A percentile compares a stretch with the other conserved stretches of the same genome.
Conservation (phyloP, 2,113 vertebrate genomes). For the Halcyon senegalensis region DNA sequence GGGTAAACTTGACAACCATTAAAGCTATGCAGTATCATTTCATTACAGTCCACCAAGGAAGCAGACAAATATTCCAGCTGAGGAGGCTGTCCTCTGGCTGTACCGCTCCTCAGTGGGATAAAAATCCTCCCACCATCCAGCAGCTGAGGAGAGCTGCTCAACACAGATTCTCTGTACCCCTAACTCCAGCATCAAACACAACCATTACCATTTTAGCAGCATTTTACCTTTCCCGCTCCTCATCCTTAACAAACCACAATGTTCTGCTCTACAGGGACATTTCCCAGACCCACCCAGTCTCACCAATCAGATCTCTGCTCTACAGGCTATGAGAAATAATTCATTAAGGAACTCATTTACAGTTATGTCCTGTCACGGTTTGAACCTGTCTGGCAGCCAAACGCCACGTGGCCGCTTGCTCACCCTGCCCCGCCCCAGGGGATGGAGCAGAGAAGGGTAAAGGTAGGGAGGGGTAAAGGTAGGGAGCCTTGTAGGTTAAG, state of each 20-base stretch:
- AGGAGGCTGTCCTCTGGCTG: neutral
- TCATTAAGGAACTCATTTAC: neutral
- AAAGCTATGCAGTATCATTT: neutral
- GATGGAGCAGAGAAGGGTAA: neutral
- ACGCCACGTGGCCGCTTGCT: neutral
- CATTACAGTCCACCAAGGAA: neutral
- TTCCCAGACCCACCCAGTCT: neutral
- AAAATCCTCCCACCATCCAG: neutral
- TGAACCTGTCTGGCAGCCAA: neutral
- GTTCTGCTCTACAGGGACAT: neutral
- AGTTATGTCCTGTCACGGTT: neutral
- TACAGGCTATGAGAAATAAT: neutral
- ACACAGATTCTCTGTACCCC: neutral
- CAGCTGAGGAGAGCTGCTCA: neutral
- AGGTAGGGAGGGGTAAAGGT: neutral
- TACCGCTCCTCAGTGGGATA: neutral
- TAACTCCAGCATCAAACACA: neutral
- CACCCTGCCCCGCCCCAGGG: neutral
- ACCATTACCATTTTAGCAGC: neutral
- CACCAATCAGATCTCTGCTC: neutral
- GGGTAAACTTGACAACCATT: neutral
- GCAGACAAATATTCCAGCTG: neutral
- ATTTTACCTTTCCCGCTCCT: neutral
- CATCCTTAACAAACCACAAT: neutral
- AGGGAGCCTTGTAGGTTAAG: neutral